A percentile compares a stretch with the other conserved stretches of the same genome.
Conservation (phyloP, 64 coral and sea anemone species). For the Pachyseris speciosa region DNA sequence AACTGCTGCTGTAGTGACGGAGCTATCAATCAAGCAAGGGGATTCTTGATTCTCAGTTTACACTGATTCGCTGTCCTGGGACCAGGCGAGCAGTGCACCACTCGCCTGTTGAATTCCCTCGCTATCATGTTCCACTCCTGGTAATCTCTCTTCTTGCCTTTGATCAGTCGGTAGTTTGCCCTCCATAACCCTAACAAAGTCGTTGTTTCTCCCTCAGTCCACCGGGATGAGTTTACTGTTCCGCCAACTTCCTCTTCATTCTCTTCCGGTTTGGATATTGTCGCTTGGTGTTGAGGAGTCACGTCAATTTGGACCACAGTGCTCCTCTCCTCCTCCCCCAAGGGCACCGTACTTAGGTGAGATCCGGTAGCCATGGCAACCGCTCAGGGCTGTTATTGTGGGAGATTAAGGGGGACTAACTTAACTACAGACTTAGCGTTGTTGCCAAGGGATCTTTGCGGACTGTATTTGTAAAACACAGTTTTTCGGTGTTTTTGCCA, state of each 20-base stretch:
- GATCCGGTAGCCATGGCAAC: slow-evolving; percentile 18
- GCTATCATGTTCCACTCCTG: slow-evolving; percentile 94
- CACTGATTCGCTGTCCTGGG: slow-evolving; percentile 90
- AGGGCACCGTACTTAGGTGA: not conserved
- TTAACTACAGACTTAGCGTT: too few species aligned
- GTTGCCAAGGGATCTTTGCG: too few species aligned
- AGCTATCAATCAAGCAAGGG: slow-evolving; percentile 36
- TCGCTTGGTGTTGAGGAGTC: not conserved
- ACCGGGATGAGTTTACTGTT: slow-evolving; percentile 81
- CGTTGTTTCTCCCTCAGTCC: slow-evolving; percentile 82
- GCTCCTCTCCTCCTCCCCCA: slow-evolving; percentile 12
- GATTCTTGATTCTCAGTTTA: slow-evolving; percentile 89
- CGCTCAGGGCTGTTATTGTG: not conserved
- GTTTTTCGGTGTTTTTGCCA: too few species aligned
- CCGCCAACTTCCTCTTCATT: slow-evolving; percentile 5
- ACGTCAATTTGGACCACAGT: not conserved
- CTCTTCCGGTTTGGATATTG: not conserved
- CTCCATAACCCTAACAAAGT: slow-evolving; percentile 79
- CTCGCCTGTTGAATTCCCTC: slow-evolving; percentile 74
- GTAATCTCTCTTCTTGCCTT: slow-evolving; percentile 80
- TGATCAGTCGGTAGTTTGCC: slow-evolving; percentile 72
- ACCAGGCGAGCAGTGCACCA: slow-evolving; percentile 55
- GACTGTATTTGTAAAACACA: too few species aligned
- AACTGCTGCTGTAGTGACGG: too few species aligned
- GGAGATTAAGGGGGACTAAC: too few species aligned